Percentiles rank a stretch among this genome's conserved stretches.
Evolutionary conservation across 2,797 vertebrate genomes (phyloP).

Genomic region (Aplochiton taeniatus): DNA sequence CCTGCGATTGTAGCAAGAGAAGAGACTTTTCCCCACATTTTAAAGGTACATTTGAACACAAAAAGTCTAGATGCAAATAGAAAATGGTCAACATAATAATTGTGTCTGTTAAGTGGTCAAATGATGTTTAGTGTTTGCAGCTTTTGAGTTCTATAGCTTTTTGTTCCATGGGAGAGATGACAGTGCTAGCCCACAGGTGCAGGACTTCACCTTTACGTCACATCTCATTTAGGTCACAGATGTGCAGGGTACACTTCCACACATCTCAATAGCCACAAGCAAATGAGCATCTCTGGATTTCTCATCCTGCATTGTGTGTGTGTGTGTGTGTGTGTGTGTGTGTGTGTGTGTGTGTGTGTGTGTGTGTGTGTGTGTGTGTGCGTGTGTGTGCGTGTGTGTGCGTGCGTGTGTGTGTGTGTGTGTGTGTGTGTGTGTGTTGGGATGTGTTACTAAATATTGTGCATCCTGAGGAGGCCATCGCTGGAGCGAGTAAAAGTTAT

Average conservation of each 20-base stretch:
- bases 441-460: no score
- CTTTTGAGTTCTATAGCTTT: not conserved
- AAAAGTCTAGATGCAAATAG: not conserved
- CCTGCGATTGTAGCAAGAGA: not conserved
- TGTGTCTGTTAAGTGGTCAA: not conserved
- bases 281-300: not conserved
- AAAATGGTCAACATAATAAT: not conserved
- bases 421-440: not conserved
- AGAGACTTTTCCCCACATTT: not conserved
- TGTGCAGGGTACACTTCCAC: not conserved
- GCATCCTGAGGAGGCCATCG: not conserved
- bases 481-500: conserved; percentile 22
- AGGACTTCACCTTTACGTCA: not conserved
- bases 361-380: conserved; percentile 9
- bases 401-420: not conserved
- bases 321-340: not conserved
- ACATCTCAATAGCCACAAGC: not conserved
- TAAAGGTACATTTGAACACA: not conserved
- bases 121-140: not conserved
- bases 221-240: not conserved
- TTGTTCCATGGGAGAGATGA: not conserved
- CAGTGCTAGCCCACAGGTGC: not conserved
- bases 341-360: conserved; percentile 5
- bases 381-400: not conserved
- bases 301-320: not conserved